Conservation (phyloP, 1,140 invertebrate genomes). For the Heterodera carotae region DNA sequence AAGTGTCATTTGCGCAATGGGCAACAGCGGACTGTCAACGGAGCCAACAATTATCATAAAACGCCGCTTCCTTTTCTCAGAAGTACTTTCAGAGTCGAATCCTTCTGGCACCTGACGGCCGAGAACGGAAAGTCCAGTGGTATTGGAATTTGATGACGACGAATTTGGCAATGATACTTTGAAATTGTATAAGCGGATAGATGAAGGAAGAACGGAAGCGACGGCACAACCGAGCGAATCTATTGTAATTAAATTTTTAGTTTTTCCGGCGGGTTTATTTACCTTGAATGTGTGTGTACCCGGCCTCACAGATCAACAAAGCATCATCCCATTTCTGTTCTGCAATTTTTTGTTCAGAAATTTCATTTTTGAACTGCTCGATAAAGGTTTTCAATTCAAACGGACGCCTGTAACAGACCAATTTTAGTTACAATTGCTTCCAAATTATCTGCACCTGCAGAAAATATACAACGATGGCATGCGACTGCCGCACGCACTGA, state of each 20-base stretch:
- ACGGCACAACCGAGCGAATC: slow-evolving; percentile 19
- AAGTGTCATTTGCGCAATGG: slow-evolving; percentile 55
- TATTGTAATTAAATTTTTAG: not conserved
- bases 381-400: slow-evolving; percentile 41
- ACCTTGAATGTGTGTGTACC: slow-evolving; percentile 38
- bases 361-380: slow-evolving; percentile 5
- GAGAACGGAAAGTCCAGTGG: slow-evolving; percentile 23
- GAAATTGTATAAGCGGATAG: not conserved
- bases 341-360: not conserved
- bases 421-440: not conserved
- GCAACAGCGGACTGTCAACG: slow-evolving; percentile 48
- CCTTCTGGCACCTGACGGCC: slow-evolving; percentile 27
- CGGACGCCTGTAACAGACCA: not conserved
- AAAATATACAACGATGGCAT: slow-evolving; percentile 57
- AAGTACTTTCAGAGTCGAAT: not conserved
- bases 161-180: not conserved
- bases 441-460: slow-evolving; percentile 16
- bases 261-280: slow-evolving; percentile 2
- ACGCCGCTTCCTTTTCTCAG: slow-evolving; percentile 13
- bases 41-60: slow-evolving; percentile 45
- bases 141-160: not conserved
- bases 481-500: slow-evolving; percentile 34
- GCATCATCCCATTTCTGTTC: slow-evolving; percentile 28
- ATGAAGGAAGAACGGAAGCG: not conserved
- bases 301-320: slow-evolving; percentile 43